Evolutionary conservation across 2,113 vertebrate genomes (phyloP).

Genomic region (Propithecus coquereli): DNA sequence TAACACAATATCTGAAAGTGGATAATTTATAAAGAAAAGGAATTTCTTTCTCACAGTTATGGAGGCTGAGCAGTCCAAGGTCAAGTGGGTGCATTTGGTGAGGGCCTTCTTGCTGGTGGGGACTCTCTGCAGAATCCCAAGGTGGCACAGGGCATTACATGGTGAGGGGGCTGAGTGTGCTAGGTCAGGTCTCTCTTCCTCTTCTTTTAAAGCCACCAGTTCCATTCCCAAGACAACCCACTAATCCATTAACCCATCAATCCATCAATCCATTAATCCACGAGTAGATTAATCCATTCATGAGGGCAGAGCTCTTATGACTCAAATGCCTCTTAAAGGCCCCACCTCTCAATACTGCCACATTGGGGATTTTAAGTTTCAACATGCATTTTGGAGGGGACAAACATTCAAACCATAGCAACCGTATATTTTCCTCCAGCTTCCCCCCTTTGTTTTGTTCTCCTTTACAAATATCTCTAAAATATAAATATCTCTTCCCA

Average conservation of each 20-base stretch:
- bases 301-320: background rate
- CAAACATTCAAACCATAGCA: background rate
- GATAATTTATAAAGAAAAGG: background rate
- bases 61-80: background rate
- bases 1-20: background rate
- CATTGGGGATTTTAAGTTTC: background rate
- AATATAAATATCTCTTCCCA: no score
- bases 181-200: no score
- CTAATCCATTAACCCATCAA: background rate
- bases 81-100: background rate
- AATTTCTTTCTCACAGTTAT: background rate
- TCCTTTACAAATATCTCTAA: background rate
- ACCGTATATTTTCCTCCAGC: background rate
- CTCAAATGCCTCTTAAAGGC: background rate
- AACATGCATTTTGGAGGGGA: background rate
- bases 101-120: background rate
- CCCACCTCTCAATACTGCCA: background rate
- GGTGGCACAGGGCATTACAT: background rate
- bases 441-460: background rate
- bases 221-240: background rate
- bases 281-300: background rate
- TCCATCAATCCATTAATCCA: background rate
- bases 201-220: background rate
- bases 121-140: background rate
- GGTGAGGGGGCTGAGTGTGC: background rate